phyloP scores from a whole-genome alignment of 1,140 invertebrate species.

The Caenorhabditis elegans region DNA sequence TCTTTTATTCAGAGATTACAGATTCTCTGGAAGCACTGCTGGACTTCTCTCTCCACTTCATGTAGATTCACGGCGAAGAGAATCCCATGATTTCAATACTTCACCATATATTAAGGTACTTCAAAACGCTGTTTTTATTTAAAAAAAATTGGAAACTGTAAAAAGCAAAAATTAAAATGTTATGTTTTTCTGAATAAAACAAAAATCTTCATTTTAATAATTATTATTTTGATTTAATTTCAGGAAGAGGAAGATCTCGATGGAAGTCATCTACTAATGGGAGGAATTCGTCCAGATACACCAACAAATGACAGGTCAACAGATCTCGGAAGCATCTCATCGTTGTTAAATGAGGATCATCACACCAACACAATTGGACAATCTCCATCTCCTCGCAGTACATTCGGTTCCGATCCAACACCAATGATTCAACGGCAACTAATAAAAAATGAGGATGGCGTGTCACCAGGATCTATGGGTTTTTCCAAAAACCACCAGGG shows the following conservation, averaged over 20 bases:
- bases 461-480: background rate
- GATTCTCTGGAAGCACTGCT: constrained; percentile 43
- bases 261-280: constrained; percentile 19
- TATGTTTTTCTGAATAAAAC: too few species aligned
- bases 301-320: background rate
- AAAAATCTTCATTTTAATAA: too few species aligned
- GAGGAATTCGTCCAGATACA: background rate
- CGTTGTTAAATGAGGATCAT: background rate
- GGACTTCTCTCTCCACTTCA: constrained; percentile 46
- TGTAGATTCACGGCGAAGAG: constrained; percentile 24
- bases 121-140: background rate
- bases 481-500: background rate
- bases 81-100: background rate
- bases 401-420: constrained; percentile 28
- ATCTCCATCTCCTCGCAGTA: constrained; percentile 33
- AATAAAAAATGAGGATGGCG: constrained; percentile 23
- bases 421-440: constrained; percentile 14
- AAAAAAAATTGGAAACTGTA: background rate
- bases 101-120: constrained; percentile 37
- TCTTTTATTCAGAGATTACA: constrained; percentile 30
- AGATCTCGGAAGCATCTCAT: background rate
- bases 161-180: too few species aligned
- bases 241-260: constrained; percentile 41
- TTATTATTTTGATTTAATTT: too few species aligned
- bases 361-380: background rate